Conservation (phyloP, 2,797 vertebrate genomes). For the Chaenodraco wilsoni region DNA sequence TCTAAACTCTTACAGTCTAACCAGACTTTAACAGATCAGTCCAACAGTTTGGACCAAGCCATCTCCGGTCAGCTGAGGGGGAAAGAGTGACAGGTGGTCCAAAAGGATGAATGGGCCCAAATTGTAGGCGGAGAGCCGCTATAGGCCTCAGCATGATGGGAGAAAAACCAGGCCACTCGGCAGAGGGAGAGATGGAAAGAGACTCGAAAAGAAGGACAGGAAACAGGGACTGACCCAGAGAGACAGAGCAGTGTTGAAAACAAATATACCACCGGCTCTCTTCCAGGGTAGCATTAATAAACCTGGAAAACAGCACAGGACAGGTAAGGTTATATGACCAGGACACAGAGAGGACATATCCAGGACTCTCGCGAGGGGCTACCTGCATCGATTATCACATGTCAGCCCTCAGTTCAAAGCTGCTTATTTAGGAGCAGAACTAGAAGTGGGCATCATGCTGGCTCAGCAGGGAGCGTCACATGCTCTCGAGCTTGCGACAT, state of each 20-base stretch:
- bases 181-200: constrained; percentile 5
- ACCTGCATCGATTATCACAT: not conserved
- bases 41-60: constrained; percentile 43
- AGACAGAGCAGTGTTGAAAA: constrained; percentile 1
- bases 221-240: too few relatives aligned
- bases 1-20: constrained; percentile 22
- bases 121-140: constrained; percentile 44
- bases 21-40: constrained; percentile 29
- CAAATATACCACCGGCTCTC: constrained; percentile 17
- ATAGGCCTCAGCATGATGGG: constrained; percentile 42
- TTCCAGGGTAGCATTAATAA: constrained; percentile 16
- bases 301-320: constrained; percentile 10
- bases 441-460: constrained; percentile 31
- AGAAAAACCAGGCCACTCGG: constrained; percentile 65
- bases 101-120: constrained; percentile 64
- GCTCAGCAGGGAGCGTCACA: constrained; percentile 51
- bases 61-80: constrained; percentile 26
- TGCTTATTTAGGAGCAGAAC: not conserved
- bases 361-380: too few relatives aligned
- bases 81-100: constrained; percentile 64
- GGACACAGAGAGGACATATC: not conserved
- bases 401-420: constrained; percentile 4
- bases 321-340: constrained; percentile 30
- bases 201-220: too few relatives aligned
- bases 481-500: constrained; percentile 35